phyloP scores from a whole-genome alignment of 2,888 invertebrate genomes.

The Halocaridina rubra region DNA sequence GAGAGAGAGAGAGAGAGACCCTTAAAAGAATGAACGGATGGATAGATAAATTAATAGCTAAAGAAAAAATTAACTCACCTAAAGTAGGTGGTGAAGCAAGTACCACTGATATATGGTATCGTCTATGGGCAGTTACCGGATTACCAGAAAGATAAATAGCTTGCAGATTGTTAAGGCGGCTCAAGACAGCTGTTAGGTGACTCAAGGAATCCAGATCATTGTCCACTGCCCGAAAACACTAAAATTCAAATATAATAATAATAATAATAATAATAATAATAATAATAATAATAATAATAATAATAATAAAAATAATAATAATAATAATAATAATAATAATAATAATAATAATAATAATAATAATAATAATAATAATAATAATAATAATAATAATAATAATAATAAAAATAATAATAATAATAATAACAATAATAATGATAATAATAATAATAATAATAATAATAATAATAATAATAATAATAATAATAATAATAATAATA shows the following conservation, averaged over 20 bases:
- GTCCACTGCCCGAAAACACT: constrained; percentile 1
- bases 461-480: too few species aligned
- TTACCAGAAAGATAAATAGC: constrained; percentile 21
- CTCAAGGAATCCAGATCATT: constrained; percentile 10
- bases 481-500: too few species aligned
- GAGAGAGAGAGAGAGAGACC: constrained; percentile 13
- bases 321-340: neutral
- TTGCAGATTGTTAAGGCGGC: constrained; percentile 14
- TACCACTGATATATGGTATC: constrained; percentile 23
- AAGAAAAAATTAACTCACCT: too few species aligned
- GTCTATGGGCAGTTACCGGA: constrained; percentile 30
- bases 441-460: too few species aligned
- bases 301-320: neutral
- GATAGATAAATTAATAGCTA: too few species aligned
- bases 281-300: neutral
- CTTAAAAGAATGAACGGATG: too few species aligned
- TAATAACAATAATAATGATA: too few species aligned
- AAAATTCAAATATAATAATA: neutral
- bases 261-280: neutral
- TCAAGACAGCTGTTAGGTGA: constrained; percentile 31
- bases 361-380: neutral
- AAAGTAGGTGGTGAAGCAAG: constrained; percentile 20
- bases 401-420: too few species aligned
- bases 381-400: neutral
- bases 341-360: neutral